Evolutionary conservation across 1,140 invertebrate species (phyloP).

Genomic region (Oryzaephilus surinamensis): DNA sequence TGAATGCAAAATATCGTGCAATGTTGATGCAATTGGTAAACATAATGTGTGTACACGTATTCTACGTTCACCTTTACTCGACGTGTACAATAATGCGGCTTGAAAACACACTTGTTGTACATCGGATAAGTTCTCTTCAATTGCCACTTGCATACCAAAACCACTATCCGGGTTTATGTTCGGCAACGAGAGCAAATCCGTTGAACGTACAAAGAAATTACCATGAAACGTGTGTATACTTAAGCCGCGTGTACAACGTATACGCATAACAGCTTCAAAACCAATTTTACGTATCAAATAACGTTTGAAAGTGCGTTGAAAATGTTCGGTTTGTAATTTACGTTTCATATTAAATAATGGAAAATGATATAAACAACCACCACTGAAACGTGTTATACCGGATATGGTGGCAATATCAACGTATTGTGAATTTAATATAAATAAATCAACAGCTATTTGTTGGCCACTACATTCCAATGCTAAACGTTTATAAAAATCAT

Average conservation of each 20-base stretch:
- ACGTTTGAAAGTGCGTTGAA: constrained; percentile 67
- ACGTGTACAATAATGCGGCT: constrained; percentile 94
- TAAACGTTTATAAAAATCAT: constrained; percentile 96
- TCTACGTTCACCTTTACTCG: constrained; percentile 92
- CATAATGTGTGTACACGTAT: constrained; percentile 97
- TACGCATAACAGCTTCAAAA: constrained; percentile 97
- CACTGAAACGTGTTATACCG: constrained; percentile 90
- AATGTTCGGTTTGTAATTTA: constrained; percentile 56
- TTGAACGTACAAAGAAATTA: constrained; percentile 98
- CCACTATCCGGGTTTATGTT: constrained; percentile 98
- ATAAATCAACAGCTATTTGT: constrained; percentile 93
- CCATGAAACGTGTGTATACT: constrained; percentile 98
- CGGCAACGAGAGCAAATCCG: constrained; percentile 89
- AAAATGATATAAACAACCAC: constrained; percentile 88
- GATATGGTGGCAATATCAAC: constrained; percentile 88
- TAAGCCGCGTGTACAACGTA: constrained; percentile 86
- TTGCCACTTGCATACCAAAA: constrained; percentile 94
- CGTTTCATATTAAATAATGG: constrained; percentile 76
- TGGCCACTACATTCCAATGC: constrained; percentile 93
- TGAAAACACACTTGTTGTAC: constrained; percentile 91
- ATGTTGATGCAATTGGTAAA: constrained; percentile 74
- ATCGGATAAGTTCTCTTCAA: constrained; percentile 85
- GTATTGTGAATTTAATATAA: constrained; percentile 87
- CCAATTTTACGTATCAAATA: constrained; percentile 96
- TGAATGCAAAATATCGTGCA: constrained; percentile 76